These are phyloP conservation scores for Chroicocephalus ridibundus DNA, from an alignment of 2,113 vertebrate genomes.

Conservation along the genomic window DNA sequence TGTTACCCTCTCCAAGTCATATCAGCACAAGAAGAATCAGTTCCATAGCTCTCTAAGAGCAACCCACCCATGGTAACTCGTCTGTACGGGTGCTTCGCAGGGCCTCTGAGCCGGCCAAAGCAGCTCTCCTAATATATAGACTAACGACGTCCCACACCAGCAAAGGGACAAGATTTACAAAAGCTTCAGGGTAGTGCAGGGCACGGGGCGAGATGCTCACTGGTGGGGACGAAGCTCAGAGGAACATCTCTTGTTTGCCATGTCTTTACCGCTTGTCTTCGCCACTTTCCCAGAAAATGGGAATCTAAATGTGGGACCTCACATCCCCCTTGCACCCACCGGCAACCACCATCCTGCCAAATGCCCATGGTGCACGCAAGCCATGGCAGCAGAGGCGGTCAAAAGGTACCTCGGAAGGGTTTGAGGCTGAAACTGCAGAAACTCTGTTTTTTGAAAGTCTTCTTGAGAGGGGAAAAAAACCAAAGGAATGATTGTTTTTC, in stretches of 20 bases:
- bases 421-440: not conserved
- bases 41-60: not conserved
- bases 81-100: not conserved
- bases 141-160: not conserved
- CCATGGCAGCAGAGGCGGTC: not conserved
- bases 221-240: not conserved
- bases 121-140: not conserved
- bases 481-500: not conserved
- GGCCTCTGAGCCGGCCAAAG: not conserved
- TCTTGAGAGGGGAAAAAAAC: not conserved
- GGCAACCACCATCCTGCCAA: not conserved
- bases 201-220: fast-evolving
- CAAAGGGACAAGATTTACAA: not conserved
- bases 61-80: not conserved
- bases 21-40: not conserved
- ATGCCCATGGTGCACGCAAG: not conserved
- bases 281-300: not conserved
- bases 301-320: not conserved
- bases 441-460: not conserved
- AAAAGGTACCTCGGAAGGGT: not conserved
- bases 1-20: not conserved
- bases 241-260: not conserved
- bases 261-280: too few species aligned
- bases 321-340: not conserved
- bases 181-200: fast-evolving